phyloP scores from a whole-genome alignment of 2,888 invertebrate genomes.

The Hipparchia sbordonii region DNA sequence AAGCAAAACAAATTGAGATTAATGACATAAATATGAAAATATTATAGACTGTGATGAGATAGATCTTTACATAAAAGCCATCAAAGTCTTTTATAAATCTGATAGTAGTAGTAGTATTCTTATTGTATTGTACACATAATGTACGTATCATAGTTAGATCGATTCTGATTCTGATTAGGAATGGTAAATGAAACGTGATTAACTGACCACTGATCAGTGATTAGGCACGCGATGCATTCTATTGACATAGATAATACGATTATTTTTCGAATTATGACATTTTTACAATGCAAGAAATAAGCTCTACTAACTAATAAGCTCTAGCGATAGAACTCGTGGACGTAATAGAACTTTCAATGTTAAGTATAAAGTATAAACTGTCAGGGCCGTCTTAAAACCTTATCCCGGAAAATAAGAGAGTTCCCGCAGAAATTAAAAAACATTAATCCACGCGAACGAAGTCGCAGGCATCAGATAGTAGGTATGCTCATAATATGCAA shows the following conservation, averaged over 20 bases:
- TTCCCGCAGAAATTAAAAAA: too few species aligned
- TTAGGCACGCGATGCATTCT: constrained; percentile 1
- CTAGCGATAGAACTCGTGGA: too few species aligned
- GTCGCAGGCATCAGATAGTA: too few species aligned
- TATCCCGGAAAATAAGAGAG: too few species aligned
- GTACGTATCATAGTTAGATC: not conserved
- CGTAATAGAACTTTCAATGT: too few species aligned
- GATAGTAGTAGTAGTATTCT: not conserved
- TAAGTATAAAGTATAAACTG: too few species aligned
- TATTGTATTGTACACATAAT: too few species aligned
- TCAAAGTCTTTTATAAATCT: not conserved
- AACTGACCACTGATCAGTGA: too few species aligned
- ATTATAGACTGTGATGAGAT: not conserved
- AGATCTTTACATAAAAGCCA: not conserved
- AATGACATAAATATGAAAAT: not conserved
- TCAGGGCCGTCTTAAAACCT: too few species aligned
- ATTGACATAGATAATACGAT: not conserved
- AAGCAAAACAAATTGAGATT: not conserved
- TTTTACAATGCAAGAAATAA: not conserved
- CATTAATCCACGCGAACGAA: too few species aligned
- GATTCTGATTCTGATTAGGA: constrained; percentile 1
- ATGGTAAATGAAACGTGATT: not conserved
- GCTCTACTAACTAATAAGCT: too few species aligned
- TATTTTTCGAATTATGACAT: not conserved
- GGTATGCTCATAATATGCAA: not conserved